phyloP scores from a whole-genome alignment of 2,888 invertebrate species.

The Himalopsyche tibetana region DNA sequence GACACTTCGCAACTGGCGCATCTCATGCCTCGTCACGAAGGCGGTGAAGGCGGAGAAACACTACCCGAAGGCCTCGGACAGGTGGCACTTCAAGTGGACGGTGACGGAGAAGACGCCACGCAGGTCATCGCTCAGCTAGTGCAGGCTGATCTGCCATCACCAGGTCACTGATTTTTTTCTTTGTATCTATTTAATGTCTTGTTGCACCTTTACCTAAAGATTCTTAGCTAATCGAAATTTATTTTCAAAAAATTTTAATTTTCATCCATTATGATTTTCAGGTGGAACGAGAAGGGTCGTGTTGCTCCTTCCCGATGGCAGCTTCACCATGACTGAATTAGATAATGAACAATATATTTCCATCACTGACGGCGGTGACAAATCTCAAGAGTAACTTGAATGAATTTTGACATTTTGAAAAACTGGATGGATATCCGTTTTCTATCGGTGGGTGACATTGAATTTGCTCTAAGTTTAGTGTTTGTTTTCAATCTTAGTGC shows the following conservation, averaged over 20 bases:
- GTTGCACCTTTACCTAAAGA: not conserved
- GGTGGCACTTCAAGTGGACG: constrained; percentile 77
- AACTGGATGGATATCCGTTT: too few species aligned
- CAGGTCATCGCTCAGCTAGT: constrained; percentile 92
- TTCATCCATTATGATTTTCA: constrained; percentile 69
- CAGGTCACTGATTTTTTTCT: constrained; percentile 78
- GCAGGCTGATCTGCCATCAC: constrained; percentile 89
- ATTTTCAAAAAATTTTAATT: not conserved
- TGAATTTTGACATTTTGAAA: too few species aligned
- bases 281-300: constrained; percentile 91
- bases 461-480: too few species aligned
- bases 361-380: constrained; percentile 76
- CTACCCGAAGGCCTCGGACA: constrained; percentile 73
- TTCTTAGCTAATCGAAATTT: not conserved
- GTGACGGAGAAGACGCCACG: constrained; percentile 80
- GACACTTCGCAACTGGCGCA: constrained; percentile 77
- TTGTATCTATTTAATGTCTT: not conserved
- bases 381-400: constrained; percentile 73
- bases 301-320: constrained; percentile 89
- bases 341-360: constrained; percentile 91
- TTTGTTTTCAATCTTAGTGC: too few species aligned
- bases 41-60: constrained; percentile 70
- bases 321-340: constrained; percentile 91
- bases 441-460: too few species aligned
- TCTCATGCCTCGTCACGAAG: constrained; percentile 76